These are phyloP conservation scores for Tragulus kanchil DNA, from an alignment of 2,113 vertebrate genomes.

Conservation along the genomic window DNA sequence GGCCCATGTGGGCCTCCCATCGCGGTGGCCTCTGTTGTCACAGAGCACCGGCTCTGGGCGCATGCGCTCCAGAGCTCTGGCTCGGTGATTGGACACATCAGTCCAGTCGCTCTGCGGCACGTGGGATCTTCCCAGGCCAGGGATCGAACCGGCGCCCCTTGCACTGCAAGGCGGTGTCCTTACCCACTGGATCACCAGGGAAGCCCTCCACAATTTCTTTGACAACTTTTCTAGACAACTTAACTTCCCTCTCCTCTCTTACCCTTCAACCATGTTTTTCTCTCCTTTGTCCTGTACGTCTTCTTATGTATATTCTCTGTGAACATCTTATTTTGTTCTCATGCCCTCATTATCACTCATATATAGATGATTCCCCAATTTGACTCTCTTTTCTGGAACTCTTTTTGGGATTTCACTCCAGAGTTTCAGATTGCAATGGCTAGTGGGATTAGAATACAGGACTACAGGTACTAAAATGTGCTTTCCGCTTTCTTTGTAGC, in stretches of 20 bases:
- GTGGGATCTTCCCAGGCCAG: too few relatives aligned
- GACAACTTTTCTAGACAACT: neutral
- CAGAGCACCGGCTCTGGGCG: too few relatives aligned
- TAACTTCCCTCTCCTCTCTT: neutral
- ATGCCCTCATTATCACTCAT: neutral
- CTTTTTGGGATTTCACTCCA: neutral
- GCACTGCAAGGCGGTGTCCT: too few relatives aligned
- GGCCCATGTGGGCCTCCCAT: too few relatives aligned
- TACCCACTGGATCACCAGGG: too few relatives aligned
- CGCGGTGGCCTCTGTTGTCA: too few relatives aligned
- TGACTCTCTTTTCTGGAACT: neutral
- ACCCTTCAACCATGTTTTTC: neutral
- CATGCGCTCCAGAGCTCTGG: too few relatives aligned
- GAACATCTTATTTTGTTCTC: neutral
- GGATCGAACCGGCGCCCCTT: too few relatives aligned
- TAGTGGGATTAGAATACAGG: neutral
- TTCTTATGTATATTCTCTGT: neutral
- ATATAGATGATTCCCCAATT: neutral
- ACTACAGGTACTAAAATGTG: neutral
- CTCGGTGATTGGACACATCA: too few relatives aligned
- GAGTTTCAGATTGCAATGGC: neutral
- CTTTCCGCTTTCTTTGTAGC: neutral
- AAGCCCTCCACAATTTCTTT: neutral
- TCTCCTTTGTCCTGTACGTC: slow-evolving; percentile 5
- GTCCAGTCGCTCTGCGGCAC: too few relatives aligned